A percentile compares a stretch with the other conserved stretches of the same genome.
phyloP scores from a whole-genome alignment of 2,797 vertebrate species.

The Loriculus beryllinus region DNA sequence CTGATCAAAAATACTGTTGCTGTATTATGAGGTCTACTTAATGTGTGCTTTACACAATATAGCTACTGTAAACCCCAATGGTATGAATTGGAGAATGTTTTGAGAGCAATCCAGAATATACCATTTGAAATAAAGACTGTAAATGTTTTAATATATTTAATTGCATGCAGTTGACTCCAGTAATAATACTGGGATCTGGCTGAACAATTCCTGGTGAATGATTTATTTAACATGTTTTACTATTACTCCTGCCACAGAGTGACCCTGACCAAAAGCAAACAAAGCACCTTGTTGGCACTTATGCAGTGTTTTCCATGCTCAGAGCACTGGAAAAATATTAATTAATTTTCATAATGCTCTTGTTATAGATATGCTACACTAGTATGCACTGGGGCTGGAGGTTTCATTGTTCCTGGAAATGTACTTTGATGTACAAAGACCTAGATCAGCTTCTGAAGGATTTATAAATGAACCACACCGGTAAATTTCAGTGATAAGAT shows the following conservation, averaged over 20 bases:
- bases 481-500: not conserved
- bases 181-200: not conserved
- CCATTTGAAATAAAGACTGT: not conserved
- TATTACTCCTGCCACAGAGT: not conserved
- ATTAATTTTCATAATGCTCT: not conserved
- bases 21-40: not conserved
- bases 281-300: not conserved
- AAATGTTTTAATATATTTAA: not conserved
- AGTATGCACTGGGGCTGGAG: not conserved
- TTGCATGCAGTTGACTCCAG: not conserved
- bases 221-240: slow-evolving; percentile 21
- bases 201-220: not conserved
- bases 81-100: not conserved
- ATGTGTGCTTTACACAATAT: not conserved
- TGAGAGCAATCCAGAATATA: slow-evolving; percentile 1
- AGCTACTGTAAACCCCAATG: not conserved
- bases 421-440: not conserved
- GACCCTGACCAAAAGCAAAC: not conserved
- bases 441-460: not conserved
- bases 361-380: not conserved
- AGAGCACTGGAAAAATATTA: slow-evolving; percentile 1
- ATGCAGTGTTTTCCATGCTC: not conserved
- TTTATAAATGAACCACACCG: not conserved
- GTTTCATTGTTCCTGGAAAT: not conserved
- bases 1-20: not conserved